phyloP scores from a whole-genome alignment of 1,140 invertebrate species.

The Atta colombica region DNA sequence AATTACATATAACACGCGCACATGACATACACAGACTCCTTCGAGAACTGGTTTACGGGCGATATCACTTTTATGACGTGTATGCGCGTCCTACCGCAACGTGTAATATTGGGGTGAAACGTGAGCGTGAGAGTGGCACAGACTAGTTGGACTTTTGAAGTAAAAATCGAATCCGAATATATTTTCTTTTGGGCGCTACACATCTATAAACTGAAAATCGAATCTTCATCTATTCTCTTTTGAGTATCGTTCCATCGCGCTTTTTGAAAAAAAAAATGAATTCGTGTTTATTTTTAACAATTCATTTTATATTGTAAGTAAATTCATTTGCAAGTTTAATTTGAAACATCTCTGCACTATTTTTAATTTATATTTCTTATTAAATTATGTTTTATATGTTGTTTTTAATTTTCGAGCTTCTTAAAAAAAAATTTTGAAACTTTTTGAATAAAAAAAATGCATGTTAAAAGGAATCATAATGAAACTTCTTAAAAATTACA shows the following conservation, averaged over 20 bases:
- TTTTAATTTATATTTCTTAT: slow-evolving; percentile 7
- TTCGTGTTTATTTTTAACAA: not conserved
- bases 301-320: not conserved
- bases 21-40: slow-evolving; percentile 18
- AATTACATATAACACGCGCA: slow-evolving; percentile 23
- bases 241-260: not conserved
- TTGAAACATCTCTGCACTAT: not conserved
- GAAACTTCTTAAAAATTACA: not conserved
- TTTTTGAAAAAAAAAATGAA: slow-evolving; percentile 8
- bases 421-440: not conserved
- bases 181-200: not conserved
- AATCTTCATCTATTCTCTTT: not conserved
- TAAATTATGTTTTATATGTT: not conserved
- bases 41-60: slow-evolving; percentile 51
- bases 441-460: not conserved
- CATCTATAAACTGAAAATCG: slow-evolving; percentile 30
- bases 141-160: slow-evolving; percentile 28
- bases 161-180: slow-evolving; percentile 35
- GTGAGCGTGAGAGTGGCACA: slow-evolving; percentile 4
- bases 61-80: slow-evolving; percentile 61
- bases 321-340: slow-evolving; percentile 24
- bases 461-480: not conserved
- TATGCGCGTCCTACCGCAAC: not conserved
- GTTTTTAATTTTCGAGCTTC: not conserved
- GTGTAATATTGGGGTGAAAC: slow-evolving; percentile 13